Conservation (phyloP, 2,797 vertebrate species). For the Columba guinea region DNA sequence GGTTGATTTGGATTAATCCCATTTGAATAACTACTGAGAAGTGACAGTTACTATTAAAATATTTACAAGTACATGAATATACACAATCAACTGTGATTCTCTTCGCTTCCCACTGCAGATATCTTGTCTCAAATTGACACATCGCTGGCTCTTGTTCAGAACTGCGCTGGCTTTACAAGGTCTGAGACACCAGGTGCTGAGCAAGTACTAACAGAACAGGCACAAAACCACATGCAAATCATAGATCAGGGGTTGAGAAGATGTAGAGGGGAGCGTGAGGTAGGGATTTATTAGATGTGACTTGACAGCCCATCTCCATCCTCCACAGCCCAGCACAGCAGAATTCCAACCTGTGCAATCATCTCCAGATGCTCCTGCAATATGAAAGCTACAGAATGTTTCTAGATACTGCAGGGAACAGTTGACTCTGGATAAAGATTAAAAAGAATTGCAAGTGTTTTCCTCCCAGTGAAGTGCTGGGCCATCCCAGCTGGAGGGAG, state of each 20-base stretch:
- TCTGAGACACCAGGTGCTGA: background rate
- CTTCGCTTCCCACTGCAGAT: background rate
- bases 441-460: background rate
- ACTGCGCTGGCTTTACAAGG: background rate
- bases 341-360: background rate
- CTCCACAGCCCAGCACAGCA: background rate
- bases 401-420: background rate
- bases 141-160: background rate
- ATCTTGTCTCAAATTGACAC: background rate
- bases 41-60: background rate
- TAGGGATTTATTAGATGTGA: background rate
- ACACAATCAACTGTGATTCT: background rate
- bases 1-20: background rate
- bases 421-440: background rate
- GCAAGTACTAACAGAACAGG: background rate
- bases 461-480: background rate
- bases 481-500: background rate
- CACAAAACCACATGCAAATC: rapidly evolving
- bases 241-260: background rate
- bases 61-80: background rate
- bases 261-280: background rate
- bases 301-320: background rate
- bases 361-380: rapidly evolving
- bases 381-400: background rate
- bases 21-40: background rate